Evolutionary conservation across 2,113 vertebrate genomes (phyloP).

Genomic region (Cinclus cinclus): DNA sequence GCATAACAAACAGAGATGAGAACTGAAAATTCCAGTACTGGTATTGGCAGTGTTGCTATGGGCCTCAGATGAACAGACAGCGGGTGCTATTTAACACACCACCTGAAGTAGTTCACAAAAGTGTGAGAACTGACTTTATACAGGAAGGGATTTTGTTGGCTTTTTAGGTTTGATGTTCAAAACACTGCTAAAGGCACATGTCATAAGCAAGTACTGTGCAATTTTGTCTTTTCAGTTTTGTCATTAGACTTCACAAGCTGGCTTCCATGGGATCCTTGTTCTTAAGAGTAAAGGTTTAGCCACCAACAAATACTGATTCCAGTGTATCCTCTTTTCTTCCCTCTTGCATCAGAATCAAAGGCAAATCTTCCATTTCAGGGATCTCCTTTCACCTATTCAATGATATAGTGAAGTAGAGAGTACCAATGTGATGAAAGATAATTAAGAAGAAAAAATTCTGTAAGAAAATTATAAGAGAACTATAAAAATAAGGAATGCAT

Average conservation of each 20-base stretch:
- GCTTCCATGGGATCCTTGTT: neutral
- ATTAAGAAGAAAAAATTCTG: neutral
- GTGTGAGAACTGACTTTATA: neutral
- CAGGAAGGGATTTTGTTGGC: rapidly evolving
- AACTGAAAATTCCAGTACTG: neutral
- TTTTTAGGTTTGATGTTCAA: neutral
- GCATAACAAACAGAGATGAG: neutral
- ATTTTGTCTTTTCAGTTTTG: neutral
- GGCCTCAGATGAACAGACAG: neutral
- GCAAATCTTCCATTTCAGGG: neutral
- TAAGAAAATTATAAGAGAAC: neutral
- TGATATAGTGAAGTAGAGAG: neutral
- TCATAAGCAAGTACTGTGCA: neutral
- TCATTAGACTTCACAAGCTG: neutral
- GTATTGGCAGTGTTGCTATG: neutral
- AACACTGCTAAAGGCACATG: neutral
- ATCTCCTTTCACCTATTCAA: neutral
- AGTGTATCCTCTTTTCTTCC: neutral
- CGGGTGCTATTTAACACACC: neutral
- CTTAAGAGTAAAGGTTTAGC: neutral
- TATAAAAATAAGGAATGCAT: neutral
- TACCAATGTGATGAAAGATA: neutral
- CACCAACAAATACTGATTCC: neutral
- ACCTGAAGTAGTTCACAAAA: neutral
- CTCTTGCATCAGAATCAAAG: neutral